Base-by-base conservation (phyloP, 1,140 invertebrate species). In the Goniozus legneri region DNA sequence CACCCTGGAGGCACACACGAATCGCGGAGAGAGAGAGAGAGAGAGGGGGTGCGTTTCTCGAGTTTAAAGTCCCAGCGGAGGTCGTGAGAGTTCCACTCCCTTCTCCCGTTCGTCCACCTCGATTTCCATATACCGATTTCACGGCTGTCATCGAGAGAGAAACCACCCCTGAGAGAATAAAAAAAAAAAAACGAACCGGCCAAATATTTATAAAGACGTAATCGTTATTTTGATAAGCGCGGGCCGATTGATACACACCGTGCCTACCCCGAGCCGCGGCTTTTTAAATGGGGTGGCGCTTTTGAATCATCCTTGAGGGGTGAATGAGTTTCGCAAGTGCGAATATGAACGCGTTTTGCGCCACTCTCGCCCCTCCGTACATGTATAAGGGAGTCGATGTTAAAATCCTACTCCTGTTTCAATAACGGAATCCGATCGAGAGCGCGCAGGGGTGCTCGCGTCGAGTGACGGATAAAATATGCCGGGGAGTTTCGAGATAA, bases 171-270 rank as follows among this genome's bases (percentile, higher is more conserved):
- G n/a, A n/a, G n/a, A n/a, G n/a, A 54, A 47, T 63, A 60, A 64
- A 64, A 65, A 47, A 34, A 27, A 4, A 44, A 47, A 43, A 24
- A 34, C 24, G 30, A 38, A 20, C 21, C 53, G 58, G 36, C 47
- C 66, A 73, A 75, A 73, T 74, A 75, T 75, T 75, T 72, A 74
- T 74, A 66, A 75, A 74, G 70, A 74, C 71, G 73, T 74, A 74
- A 73, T 61, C 67, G 64, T 73, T 74, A 74, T 75, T 75, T 71
- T 73, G 70, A 74, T 75, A 74, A 73, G 70, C 68, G 65, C 59
- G 57, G 49, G 56, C 52, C 58, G 65, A 65, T 64, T 54, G 65
- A 62, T 52, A 60, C 24, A 27, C 24, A 6, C 24, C 12, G 6
- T 27, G 24, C 24, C 24, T 7, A 27, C 6, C 24, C 24, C 24